Base-by-base conservation (phyloP, 2,797 vertebrate species). In the Sciurus vulgaris region DNA sequence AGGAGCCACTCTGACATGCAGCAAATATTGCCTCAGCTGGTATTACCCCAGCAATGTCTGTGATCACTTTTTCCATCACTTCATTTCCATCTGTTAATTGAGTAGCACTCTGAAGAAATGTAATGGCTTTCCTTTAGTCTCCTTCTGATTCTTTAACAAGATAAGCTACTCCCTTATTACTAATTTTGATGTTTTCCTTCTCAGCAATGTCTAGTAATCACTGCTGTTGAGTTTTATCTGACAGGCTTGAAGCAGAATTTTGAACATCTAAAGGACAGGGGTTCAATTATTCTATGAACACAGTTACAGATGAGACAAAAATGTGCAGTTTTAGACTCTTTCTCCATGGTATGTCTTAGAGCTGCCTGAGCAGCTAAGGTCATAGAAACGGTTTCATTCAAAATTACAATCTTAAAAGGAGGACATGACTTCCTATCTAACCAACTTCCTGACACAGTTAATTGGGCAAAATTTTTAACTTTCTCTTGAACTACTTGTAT, bases 261-360 rank as follows among this genome's bases (percentile, higher is more conserved):
- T 94, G 99, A 99, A 97, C 99, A 99, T 96, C 99, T 99, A 96
- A 99, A 99, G 4, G 99, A 99, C 95, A 99, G 98, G 30, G 99
- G 99, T 98, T 99, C 99, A 81, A 99, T 99, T 98, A 99, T 99
- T 98, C 99, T 99, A 98, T 99, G 99, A 98, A 99, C 98, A 90
- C 99, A 99, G 98, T 99, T 99, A 98, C 99, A 99, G 98, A 99
- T 99, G 93, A 99, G 99, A 91, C 99, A 99, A 98, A 99, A 99
- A 38, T 99, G 99, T 0, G 99, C 99, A 73, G 99, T 99, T 97
- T 99, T 99, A 0, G 99, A 99, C 97, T 99, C 99, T 93, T 99
- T 99, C 98, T 99, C 99, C 99, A 99, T 99, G n/a, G 99, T 99
- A 49, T 99, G 99, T 44, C 99, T 99, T 86, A 99, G 99, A 73